Percentiles rank a stretch among this genome's conserved stretches.
These are phyloP conservation scores for Bactericera cockerelli DNA, from an alignment of 1,140 invertebrate genomes.

Conservation along the genomic window DNA sequence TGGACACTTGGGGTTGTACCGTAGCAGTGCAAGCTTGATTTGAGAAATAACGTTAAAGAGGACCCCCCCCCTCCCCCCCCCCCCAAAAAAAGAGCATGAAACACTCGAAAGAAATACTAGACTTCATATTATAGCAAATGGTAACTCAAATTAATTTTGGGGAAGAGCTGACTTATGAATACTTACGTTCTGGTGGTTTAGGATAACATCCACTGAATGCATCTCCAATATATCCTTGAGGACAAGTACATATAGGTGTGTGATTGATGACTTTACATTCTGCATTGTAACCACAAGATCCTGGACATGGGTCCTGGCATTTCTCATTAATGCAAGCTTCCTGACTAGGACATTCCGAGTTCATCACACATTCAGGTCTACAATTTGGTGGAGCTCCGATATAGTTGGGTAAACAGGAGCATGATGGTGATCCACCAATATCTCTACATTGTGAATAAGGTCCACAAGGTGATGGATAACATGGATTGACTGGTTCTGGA, in stretches of 20 bases:
- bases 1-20: too few species aligned
- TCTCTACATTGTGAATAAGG: constrained; percentile 43
- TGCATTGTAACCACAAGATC: constrained; percentile 54
- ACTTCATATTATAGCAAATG: too few species aligned
- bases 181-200: constrained; percentile 22
- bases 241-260: constrained; percentile 54
- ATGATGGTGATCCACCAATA: constrained; percentile 42
- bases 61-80: too few species aligned
- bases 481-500: constrained; percentile 27
- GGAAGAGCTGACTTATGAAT: too few species aligned
- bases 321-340: constrained; percentile 50
- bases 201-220: constrained; percentile 43
- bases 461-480: constrained; percentile 43
- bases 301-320: constrained; percentile 48
- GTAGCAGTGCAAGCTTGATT: too few species aligned
- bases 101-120: too few species aligned
- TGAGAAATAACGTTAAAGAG: too few species aligned
- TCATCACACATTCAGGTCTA: constrained; percentile 45
- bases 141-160: too few species aligned
- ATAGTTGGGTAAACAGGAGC: constrained; percentile 43
- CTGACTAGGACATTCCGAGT: constrained; percentile 45
- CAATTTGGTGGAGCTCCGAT: constrained; percentile 45
- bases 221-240: constrained; percentile 55
- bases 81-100: too few species aligned
- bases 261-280: constrained; percentile 58